Evolutionary conservation across 1,140 invertebrate genomes (phyloP).

Genomic region (Saccostrea cuccullata): DNA sequence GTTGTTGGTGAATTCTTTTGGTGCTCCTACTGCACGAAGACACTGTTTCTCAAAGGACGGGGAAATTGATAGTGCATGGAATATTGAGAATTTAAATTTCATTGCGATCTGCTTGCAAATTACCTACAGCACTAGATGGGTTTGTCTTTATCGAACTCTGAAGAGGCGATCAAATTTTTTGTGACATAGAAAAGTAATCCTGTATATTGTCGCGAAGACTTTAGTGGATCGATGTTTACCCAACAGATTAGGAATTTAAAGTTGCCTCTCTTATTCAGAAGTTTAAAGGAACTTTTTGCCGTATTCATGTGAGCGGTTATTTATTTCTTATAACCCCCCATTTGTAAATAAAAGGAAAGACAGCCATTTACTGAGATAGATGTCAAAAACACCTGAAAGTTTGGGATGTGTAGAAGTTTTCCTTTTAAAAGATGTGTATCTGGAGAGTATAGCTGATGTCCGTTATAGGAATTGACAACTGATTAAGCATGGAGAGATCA

Average conservation of each 20-base stretch:
- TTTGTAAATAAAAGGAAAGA: constrained; percentile 33
- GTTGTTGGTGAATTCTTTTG: background rate
- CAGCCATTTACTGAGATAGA: constrained; percentile 2
- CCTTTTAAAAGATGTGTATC: background rate
- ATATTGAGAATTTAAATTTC: constrained; percentile 34
- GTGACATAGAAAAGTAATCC: constrained; percentile 42
- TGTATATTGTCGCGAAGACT: constrained; percentile 6
- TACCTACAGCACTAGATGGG: constrained; percentile 34
- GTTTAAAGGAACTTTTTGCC: constrained; percentile 28
- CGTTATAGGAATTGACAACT: background rate
- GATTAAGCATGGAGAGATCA: background rate
- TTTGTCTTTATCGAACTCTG: constrained; percentile 31
- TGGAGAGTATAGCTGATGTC: background rate
- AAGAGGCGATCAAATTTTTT: constrained; percentile 40
- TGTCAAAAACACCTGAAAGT: constrained; percentile 23
- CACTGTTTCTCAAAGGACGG: background rate
- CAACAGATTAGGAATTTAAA: constrained; percentile 27
- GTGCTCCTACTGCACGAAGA: background rate
- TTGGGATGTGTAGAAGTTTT: background rate
- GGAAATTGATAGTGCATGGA: constrained; percentile 8
- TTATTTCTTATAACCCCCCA: constrained; percentile 24
- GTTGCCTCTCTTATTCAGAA: constrained; percentile 32
- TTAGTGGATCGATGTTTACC: constrained; percentile 15
- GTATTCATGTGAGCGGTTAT: constrained; percentile 27
- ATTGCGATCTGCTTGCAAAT: constrained; percentile 33